A percentile compares a stretch with the other conserved stretches of the same genome.
Conservation (phyloP, 2,113 vertebrate genomes). For the Hippocampus mohnikei region DNA sequence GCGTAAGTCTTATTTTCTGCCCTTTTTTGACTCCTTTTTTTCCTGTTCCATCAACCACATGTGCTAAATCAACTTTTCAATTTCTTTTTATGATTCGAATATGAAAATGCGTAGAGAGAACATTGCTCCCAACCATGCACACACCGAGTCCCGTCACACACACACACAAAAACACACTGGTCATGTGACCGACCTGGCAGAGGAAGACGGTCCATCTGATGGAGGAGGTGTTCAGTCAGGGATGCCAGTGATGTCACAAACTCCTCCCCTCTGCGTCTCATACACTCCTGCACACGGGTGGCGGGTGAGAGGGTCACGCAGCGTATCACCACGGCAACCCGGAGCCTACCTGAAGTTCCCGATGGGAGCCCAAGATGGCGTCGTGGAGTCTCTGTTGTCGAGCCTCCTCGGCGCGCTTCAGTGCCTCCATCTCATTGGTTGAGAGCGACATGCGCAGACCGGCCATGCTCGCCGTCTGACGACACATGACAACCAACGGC, state of each 20-base stretch:
- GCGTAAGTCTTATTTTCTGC: too few relatives aligned
- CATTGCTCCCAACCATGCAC: too few relatives aligned
- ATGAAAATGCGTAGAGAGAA: too few relatives aligned
- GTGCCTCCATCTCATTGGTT: constrained; percentile 1
- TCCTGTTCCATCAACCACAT: too few relatives aligned
- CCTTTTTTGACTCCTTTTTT: too few relatives aligned
- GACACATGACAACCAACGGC: not conserved
- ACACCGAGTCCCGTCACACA: too few relatives aligned
- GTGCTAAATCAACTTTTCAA: too few relatives aligned
- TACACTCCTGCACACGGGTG: constrained; percentile 32
- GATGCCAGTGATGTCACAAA: constrained; percentile 49
- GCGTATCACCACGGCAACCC: not conserved
- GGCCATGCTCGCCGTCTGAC: constrained; percentile 8
- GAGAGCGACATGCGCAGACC: constrained; percentile 32
- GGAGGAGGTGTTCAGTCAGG: constrained; percentile 46
- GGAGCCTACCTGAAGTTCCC: constrained; percentile 44
- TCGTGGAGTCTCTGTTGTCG: constrained; percentile 42
- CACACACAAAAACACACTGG: not conserved
- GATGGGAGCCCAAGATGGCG: constrained; percentile 23
- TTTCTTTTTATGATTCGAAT: too few relatives aligned
- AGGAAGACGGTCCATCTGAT: constrained; percentile 21
- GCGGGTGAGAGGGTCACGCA: not conserved
- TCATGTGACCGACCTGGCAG: constrained; percentile 19
- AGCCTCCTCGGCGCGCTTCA: constrained; percentile 36
- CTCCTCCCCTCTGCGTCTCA: constrained; percentile 27